A percentile compares a stretch with the other conserved stretches of the same genome.
phyloP scores from a whole-genome alignment of 2,113 vertebrate genomes.

The Chauna torquata region DNA sequence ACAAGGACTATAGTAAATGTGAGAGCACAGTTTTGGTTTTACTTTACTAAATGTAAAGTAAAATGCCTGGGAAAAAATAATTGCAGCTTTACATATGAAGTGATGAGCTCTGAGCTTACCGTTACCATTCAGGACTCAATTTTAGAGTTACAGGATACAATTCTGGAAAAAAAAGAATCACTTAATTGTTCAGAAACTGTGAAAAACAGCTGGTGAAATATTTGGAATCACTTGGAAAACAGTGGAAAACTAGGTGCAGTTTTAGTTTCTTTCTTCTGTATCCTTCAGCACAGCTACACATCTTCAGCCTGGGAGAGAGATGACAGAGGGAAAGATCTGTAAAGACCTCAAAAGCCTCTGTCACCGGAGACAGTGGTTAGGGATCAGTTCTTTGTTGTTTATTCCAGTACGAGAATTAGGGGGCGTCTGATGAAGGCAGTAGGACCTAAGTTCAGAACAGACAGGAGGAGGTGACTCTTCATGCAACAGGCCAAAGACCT shows the following conservation, averaged over 20 bases:
- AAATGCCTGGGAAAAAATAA: not conserved
- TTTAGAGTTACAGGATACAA: not conserved
- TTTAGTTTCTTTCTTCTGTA: not conserved
- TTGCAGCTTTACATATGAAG: not conserved
- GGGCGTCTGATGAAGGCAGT: not conserved
- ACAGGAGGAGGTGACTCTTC: not conserved
- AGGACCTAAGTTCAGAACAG: not conserved
- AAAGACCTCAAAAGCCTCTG: not conserved
- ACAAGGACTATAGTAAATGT: not conserved
- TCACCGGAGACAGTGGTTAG: not conserved
- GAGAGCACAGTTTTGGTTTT: too few species aligned
- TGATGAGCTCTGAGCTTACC: not conserved
- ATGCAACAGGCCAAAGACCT: not conserved
- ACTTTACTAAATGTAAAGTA: not conserved
- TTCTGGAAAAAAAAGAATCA: not conserved
- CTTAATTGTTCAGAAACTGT: not conserved
- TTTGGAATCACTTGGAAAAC: not conserved
- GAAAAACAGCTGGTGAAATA: fast-evolving
- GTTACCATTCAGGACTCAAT: not conserved
- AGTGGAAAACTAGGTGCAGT: not conserved
- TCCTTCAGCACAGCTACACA: not conserved
- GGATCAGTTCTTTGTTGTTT: not conserved
- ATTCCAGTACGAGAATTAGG: not conserved
- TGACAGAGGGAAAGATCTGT: not conserved
- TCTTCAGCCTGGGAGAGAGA: not conserved